Conservation (phyloP, 2,888 invertebrate species). For the Chouioia cunea region DNA sequence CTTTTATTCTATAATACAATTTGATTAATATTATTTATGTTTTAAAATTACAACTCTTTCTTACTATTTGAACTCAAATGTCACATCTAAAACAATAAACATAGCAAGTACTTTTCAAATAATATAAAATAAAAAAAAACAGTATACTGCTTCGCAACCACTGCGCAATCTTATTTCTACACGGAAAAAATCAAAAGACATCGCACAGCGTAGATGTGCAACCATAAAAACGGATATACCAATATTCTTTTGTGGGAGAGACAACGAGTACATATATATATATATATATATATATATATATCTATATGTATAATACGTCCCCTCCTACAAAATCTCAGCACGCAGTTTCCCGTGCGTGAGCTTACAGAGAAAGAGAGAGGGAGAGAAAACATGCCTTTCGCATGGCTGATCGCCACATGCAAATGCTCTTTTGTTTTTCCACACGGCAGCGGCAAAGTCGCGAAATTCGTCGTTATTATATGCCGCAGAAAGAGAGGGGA, state of each 20-base stretch:
- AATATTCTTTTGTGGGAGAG: conserved; percentile 35
- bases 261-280: too few relatives aligned
- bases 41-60: too few relatives aligned
- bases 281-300: too few relatives aligned
- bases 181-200: too few relatives aligned
- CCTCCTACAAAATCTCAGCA: neutral
- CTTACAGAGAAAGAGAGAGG: neutral
- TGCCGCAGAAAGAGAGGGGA: neutral
- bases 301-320: too few relatives aligned
- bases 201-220: too few relatives aligned
- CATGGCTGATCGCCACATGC: conserved; percentile 65
- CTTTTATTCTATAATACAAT: too few relatives aligned
- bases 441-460: conserved; percentile 16
- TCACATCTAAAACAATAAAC: too few relatives aligned
- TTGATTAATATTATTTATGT: too few relatives aligned
- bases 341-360: neutral
- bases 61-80: too few relatives aligned
- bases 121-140: too few relatives aligned
- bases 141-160: neutral
- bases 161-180: neutral
- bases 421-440: conserved; percentile 61
- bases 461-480: neutral
- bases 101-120: too few relatives aligned
- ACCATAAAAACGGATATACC: conserved; percentile 39
- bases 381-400: conserved; percentile 42